Percentiles rank a stretch among this genome's conserved stretches.
Conservation (phyloP, 2,888 invertebrate genomes). For the Eristalinus aeneus region DNA sequence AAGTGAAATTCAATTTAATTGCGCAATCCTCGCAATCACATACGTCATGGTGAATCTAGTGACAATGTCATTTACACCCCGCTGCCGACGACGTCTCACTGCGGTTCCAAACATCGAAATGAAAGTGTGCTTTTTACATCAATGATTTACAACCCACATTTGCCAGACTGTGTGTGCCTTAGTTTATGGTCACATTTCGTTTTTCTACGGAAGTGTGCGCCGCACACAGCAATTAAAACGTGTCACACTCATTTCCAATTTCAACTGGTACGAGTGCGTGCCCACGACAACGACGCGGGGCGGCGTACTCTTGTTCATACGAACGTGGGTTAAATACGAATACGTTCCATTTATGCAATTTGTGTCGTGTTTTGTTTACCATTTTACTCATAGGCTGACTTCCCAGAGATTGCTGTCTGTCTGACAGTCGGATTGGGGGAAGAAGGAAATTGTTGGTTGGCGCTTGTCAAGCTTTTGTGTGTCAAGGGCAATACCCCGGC, state of each 20-base stretch:
- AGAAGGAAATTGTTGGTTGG: slow-evolving; percentile 6
- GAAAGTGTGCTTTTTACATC: slow-evolving; percentile 17
- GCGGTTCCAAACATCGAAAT: slow-evolving; percentile 27
- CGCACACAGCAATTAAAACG: slow-evolving; percentile 38
- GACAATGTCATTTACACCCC: slow-evolving; percentile 35
- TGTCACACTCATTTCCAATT: slow-evolving; percentile 26
- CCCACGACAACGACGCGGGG: background rate
- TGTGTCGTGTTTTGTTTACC: slow-evolving; percentile 47
- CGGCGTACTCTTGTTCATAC: background rate
- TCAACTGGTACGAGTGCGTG: slow-evolving; percentile 45
- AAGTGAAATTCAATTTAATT: slow-evolving; percentile 37
- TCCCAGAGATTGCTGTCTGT: background rate
- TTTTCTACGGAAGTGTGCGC: background rate
- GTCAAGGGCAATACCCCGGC: slow-evolving; percentile 46
- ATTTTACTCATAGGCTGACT: slow-evolving; percentile 7
- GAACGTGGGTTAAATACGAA: background rate
- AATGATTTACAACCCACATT: slow-evolving; percentile 20
- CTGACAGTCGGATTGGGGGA: slow-evolving; percentile 18
- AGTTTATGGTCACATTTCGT: background rate
- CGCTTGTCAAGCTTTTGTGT: slow-evolving; percentile 5
- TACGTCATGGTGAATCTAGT: slow-evolving; percentile 13
- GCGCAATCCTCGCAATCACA: slow-evolving; percentile 8
- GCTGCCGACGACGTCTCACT: background rate
- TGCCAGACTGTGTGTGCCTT: background rate
- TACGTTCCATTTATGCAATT: slow-evolving; percentile 56